Evolutionary conservation across 2,888 invertebrate genomes (phyloP).

Genomic region (Orthosia gracilis): DNA sequence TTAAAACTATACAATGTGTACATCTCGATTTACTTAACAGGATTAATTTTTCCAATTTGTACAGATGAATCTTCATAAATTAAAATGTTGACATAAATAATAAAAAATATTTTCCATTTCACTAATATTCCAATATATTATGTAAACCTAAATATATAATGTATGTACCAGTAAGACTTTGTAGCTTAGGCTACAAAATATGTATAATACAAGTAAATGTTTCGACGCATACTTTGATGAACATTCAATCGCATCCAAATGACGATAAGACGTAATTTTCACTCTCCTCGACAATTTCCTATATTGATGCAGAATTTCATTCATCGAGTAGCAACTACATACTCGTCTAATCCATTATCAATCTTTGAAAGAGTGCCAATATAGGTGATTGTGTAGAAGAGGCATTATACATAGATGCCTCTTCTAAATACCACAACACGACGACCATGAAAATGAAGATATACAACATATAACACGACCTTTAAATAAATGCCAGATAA

Average conservation of each 20-base stretch:
- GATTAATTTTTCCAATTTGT: constrained; percentile 67
- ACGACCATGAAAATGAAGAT: constrained; percentile 62
- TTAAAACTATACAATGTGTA: constrained; percentile 67
- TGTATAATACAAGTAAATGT: constrained; percentile 66
- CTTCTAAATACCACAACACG: constrained; percentile 51
- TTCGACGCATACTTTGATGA: constrained; percentile 50
- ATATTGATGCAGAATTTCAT: constrained; percentile 40
- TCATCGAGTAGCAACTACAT: constrained; percentile 13
- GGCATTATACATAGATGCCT: constrained; percentile 41
- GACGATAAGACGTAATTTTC: constrained; percentile 30
- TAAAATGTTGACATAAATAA: constrained; percentile 64
- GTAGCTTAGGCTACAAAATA: constrained; percentile 62
- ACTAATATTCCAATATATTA: constrained; percentile 62
- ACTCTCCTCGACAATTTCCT: constrained; percentile 46
- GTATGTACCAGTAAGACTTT: constrained; percentile 60
- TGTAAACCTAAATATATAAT: constrained; percentile 64
- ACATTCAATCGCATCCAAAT: constrained; percentile 37
- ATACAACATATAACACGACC: constrained; percentile 70
- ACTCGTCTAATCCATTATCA: constrained; percentile 28
- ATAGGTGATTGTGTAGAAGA: constrained; percentile 38
- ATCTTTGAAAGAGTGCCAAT: constrained; percentile 35
- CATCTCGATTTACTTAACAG: constrained; percentile 66
- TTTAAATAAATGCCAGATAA: constrained; percentile 80
- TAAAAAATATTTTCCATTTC: constrained; percentile 63
- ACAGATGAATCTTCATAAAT: constrained; percentile 65